Percentiles rank a stretch among this genome's conserved stretches.
phyloP scores from a whole-genome alignment of 2,113 vertebrate species.

The Polypterus senegalus region DNA sequence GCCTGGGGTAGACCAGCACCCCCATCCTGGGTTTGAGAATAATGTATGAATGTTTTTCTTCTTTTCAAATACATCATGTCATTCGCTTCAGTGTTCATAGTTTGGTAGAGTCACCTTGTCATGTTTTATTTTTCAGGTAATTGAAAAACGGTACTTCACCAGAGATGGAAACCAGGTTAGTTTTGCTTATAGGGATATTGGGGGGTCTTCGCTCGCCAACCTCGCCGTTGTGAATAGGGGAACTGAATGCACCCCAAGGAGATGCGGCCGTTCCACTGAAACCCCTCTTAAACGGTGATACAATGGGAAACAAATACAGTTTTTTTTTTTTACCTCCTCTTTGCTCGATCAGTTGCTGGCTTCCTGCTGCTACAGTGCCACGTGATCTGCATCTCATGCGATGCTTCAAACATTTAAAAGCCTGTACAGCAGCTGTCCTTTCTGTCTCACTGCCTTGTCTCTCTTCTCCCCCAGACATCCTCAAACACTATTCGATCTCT shows the following conservation, averaged over 20 bases:
- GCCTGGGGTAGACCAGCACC: background rate
- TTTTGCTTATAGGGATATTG: slow-evolving; percentile 8
- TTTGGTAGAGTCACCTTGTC: background rate
- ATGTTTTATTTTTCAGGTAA: slow-evolving; percentile 54
- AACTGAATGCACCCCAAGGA: background rate
- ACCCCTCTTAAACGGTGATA: background rate
- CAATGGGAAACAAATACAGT: background rate
- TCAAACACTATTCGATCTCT: too few species aligned
- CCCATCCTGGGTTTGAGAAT: background rate
- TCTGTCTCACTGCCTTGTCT: too few species aligned
- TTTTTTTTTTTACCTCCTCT: too few species aligned
- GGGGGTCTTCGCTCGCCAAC: background rate
- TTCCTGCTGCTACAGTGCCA: too few species aligned
- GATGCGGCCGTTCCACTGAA: background rate
- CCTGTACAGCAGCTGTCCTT: too few species aligned
- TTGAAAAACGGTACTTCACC: slow-evolving; percentile 89
- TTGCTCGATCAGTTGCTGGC: too few species aligned
- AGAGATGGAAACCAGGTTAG: slow-evolving; percentile 78
- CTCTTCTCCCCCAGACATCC: too few species aligned
- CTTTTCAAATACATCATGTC: background rate
- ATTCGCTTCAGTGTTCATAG: background rate
- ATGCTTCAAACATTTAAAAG: too few species aligned
- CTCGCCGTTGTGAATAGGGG: background rate
- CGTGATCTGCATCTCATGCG: too few species aligned
- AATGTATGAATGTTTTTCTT: background rate